Evolutionary conservation across 2,888 invertebrate genomes (phyloP), one percentile per base, ranked within the genome.

Genomic region (Lycia hirtaria): DNA sequence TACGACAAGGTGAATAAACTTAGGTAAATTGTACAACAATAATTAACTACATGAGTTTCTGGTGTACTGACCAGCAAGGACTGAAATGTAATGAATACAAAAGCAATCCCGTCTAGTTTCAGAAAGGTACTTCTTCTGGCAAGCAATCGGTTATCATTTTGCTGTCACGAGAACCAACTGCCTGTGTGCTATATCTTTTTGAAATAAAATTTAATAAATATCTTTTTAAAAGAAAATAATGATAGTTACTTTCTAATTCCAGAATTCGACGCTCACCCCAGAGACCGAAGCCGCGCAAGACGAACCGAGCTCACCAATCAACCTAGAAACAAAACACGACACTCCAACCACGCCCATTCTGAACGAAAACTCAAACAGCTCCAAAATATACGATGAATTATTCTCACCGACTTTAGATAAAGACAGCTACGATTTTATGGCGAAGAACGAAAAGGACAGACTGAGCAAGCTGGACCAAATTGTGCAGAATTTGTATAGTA

Each of bases 401-500:
- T 62, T 74, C 3, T 74, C 79, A 5, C 78, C 79, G 4, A 73
- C 66, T 17, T 37, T 71, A 64, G 53, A 85, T 69, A 72, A 78
- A 72, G 63, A 64, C 54, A 47, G 64, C 64, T 37, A 67, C 9
- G 79, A 83, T 38, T 75, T 73, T 22, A 64, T 77, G 22, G 65
- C 56, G 6, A 80, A 73, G 52, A 81, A 62, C 50, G 88, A 88
- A 55, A 88, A 83, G 60, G 89, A 91, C 37, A 83, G 88, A 77
- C 69, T 92, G 20, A 92, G 91, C 62, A 92, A 89, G 67, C 60
- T 92, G 48, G 92, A 92, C 38, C 90, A 90, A 65, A 92, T 92
- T 4, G 91, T 92, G 0, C 88, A 91, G 74, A 92, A 91, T 61
- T 63, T 92, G 61, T 91, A 91, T 33, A 91, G 87, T 51, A 88